Conservation (phyloP, 2,113 vertebrate species). For the Arizona elegans region DNA sequence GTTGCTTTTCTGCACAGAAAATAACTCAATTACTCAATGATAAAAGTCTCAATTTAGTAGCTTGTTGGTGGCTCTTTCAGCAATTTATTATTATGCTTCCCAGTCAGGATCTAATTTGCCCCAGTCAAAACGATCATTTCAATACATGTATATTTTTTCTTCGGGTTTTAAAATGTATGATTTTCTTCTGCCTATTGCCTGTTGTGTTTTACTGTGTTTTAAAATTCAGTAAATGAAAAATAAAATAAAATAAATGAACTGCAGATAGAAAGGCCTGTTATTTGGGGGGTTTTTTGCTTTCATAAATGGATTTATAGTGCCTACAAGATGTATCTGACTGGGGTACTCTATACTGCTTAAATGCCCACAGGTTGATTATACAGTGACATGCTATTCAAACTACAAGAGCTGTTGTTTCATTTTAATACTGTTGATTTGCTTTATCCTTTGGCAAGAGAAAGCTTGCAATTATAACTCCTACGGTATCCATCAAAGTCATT, state of each 20-base stretch:
- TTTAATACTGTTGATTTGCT: not conserved
- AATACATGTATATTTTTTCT: constrained; percentile 32
- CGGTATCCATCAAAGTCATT: not conserved
- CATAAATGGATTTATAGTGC: constrained; percentile 50
- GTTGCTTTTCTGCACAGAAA: not conserved
- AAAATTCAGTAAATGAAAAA: constrained; percentile 32
- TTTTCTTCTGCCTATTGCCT: constrained; percentile 6
- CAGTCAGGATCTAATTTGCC: not conserved
- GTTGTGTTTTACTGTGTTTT: constrained; percentile 28
- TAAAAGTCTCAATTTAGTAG: not conserved
- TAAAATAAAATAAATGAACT: constrained; percentile 32
- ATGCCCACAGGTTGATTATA: constrained; percentile 31
- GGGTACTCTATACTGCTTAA: not conserved
- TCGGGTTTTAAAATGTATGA: not conserved
- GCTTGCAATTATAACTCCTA: constrained; percentile 18
- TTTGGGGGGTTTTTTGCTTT: constrained; percentile 36
- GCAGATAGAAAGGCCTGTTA: constrained; percentile 26
- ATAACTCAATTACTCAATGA: not conserved
- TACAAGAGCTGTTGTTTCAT: constrained; percentile 7
- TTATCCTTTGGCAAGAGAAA: constrained; percentile 10
- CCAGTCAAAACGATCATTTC: constrained; percentile 29
- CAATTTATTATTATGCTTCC: not conserved
- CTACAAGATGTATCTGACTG: constrained; percentile 37
- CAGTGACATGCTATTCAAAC: not conserved
- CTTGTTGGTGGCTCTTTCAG: not conserved